Conservation (phyloP, 1,140 invertebrate species). For the Geopemphigus sp. region DNA sequence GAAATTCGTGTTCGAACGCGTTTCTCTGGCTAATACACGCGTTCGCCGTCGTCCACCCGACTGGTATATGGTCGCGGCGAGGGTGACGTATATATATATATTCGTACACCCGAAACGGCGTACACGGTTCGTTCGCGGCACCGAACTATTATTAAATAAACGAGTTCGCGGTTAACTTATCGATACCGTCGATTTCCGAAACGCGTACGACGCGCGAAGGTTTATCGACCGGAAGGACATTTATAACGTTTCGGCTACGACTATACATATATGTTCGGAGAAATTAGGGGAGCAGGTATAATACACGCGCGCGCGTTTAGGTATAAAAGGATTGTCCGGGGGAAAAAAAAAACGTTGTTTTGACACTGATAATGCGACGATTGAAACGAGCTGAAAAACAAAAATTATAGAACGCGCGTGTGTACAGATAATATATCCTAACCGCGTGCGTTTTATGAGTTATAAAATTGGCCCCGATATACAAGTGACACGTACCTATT, state of each 20-base stretch:
- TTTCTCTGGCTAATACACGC: too few species aligned
- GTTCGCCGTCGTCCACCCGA: too few species aligned
- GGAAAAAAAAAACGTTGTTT: constrained; percentile 33
- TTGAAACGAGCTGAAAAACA: constrained; percentile 18
- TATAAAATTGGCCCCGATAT: constrained; percentile 2
- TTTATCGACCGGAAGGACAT: constrained; percentile 41
- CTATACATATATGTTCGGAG: neutral
- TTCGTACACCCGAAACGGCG: too few species aligned
- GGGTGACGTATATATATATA: too few species aligned
- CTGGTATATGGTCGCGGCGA: too few species aligned
- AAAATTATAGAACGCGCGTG: neutral
- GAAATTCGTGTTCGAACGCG: too few species aligned
- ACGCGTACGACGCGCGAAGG: neutral
- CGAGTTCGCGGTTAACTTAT: too few species aligned
- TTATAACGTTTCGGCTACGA: constrained; percentile 19
- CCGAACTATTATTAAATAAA: too few species aligned
- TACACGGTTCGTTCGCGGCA: too few species aligned
- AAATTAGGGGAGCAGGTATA: constrained; percentile 24
- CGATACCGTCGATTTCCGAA: neutral
- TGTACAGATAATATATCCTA: neutral
- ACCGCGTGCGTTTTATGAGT: constrained; percentile 12
- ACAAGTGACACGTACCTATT: neutral
- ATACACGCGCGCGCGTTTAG: too few species aligned
- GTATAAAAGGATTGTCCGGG: constrained; percentile 29
- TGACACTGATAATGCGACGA: constrained; percentile 43